Evolutionary conservation across 2,888 invertebrate species (phyloP).

Genomic region (Phalangium opilio): DNA sequence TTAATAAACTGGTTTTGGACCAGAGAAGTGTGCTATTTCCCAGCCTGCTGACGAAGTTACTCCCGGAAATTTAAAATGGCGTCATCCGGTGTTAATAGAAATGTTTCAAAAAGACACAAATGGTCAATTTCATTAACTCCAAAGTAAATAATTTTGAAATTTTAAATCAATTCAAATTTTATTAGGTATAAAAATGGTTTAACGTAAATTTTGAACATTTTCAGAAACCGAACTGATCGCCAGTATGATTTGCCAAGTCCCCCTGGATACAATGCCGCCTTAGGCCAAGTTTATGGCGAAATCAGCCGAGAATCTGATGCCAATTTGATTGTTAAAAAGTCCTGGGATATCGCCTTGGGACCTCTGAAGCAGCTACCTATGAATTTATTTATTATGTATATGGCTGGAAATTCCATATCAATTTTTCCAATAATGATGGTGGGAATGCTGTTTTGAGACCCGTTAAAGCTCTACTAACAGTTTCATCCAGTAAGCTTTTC

Average conservation of each 20-base stretch:
- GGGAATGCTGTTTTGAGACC: constrained; percentile 92
- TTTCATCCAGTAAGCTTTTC: constrained; percentile 38
- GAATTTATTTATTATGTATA: constrained; percentile 99
- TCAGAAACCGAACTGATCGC: constrained; percentile 4
- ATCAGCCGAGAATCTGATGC: constrained; percentile 62
- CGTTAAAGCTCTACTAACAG: constrained; percentile 81
- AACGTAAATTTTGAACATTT: too few species aligned
- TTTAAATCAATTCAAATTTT: too few species aligned
- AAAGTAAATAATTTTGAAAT: too few species aligned
- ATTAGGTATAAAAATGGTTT: too few species aligned
- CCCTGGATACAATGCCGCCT: constrained; percentile 64
- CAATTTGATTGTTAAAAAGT: constrained; percentile 58
- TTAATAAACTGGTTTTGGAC: too few species aligned
- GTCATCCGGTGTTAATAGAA: too few species aligned
- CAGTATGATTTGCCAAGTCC: constrained; percentile 51
- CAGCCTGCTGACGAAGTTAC: too few species aligned
- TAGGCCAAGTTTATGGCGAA: constrained; percentile 55
- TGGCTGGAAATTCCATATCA: constrained; percentile 98
- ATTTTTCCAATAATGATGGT: constrained; percentile 99
- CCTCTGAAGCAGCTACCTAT: constrained; percentile 87
- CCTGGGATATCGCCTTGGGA: constrained; percentile 90
- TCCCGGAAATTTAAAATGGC: too few species aligned
- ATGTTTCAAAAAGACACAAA: too few species aligned
- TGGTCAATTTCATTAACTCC: too few species aligned
- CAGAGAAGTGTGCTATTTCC: too few species aligned